Base-by-base conservation (phyloP, 2,888 invertebrate genomes). In the Biston stratarius region DNA sequence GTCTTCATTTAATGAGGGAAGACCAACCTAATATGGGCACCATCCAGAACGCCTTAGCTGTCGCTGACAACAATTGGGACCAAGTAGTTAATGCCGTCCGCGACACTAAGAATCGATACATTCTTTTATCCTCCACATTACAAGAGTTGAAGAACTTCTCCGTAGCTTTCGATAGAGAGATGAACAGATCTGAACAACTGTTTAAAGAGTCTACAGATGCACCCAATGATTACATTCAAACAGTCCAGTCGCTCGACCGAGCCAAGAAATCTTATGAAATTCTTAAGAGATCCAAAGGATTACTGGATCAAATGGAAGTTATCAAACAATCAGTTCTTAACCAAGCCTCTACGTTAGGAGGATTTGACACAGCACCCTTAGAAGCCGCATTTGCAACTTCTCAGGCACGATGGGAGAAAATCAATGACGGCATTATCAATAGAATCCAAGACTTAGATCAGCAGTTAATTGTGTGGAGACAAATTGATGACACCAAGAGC, bases 401-500 rank as follows among this genome's bases (percentile, higher is more conserved):
- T 0, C 96, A 96, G 71, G 94, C 95, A 34, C 94, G 95, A 15
- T 97, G 97, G 95, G 96, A 96, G 69, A 95, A 96, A 73, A 94
- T 95, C 0, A 96, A 96, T 77, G 96, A 97, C 70, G 95, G 95
- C 56, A 95, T 97, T 5, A 94, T 96, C 7, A 96, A 96, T 74
- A 95, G 96, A 74, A 96, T 96, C 33, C 97, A 98, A 85, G 96
- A 96, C 61, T 95, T 97, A 58, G 99, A 99, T 89, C 97, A 97
- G 0, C 98, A 99, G 87, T 94, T 97, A 0, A 96, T 97, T n/a
- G 96, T 98, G 61, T 99, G 98, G 98, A 97, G 97, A 79, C 98
- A 98, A 85, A 97, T 99, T 44, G 97, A 98, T 76, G 97, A 97
- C 67, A 96, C 96, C 0, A 97, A 97, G 83, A 96, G 96, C 72